These are phyloP conservation scores for Cotesia vestalis DNA, from an alignment of 1,140 invertebrate species.

Conservation along the genomic window DNA sequence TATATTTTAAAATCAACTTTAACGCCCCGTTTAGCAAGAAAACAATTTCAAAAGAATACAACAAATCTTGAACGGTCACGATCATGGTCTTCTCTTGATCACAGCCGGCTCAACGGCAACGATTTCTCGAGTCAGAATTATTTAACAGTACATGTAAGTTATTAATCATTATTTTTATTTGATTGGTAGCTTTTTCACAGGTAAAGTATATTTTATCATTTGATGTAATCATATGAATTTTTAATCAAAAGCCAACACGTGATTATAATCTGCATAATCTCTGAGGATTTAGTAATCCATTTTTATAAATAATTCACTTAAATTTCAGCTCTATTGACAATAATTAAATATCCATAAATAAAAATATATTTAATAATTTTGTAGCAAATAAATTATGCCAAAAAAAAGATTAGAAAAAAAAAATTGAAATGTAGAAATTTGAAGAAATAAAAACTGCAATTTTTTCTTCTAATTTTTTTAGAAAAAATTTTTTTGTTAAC, in stretches of 20 bases:
- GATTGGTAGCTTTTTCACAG: not conserved
- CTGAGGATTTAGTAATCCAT: too few relatives aligned
- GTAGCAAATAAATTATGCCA: too few relatives aligned
- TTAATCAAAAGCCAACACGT: too few relatives aligned
- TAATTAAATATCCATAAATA: too few relatives aligned
- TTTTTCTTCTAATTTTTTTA: not conserved
- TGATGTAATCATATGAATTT: too few relatives aligned
- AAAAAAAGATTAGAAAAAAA: too few relatives aligned
- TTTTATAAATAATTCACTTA: too few relatives aligned
- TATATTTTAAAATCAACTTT: slow-evolving; percentile 84
- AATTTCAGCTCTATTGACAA: too few relatives aligned
- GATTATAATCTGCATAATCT: too few relatives aligned
- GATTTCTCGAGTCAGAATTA: slow-evolving; percentile 70
- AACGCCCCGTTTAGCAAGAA: slow-evolving; percentile 77
- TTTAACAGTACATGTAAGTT: slow-evolving; percentile 76
- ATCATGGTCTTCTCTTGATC: slow-evolving; percentile 75
- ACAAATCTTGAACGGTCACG: slow-evolving; percentile 73
- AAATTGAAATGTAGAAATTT: too few relatives aligned
- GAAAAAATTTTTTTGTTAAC: not conserved
- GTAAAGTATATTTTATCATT: too few relatives aligned
- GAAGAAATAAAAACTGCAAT: not conserved
- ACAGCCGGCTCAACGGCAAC: slow-evolving; percentile 63
- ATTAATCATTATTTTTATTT: not conserved
- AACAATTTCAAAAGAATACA: slow-evolving; percentile 72
- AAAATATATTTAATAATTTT: too few relatives aligned